Percentiles rank a stretch among this genome's conserved stretches.
Conservation (phyloP, 2,888 invertebrate species). For the Caenorhabditis afra region DNA sequence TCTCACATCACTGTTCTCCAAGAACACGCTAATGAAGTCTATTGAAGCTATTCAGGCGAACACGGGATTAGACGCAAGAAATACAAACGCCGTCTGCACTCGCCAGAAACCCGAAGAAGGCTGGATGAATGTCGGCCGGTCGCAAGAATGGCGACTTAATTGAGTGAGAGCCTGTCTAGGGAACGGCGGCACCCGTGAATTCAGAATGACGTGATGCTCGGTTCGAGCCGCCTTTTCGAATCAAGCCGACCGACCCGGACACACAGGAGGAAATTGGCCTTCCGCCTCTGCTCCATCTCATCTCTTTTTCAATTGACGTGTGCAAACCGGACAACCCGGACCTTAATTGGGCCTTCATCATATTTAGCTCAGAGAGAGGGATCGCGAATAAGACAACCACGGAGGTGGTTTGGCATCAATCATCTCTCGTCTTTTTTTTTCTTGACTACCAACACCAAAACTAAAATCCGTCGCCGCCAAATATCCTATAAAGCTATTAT, state of each 20-base stretch:
- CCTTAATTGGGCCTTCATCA: constrained; percentile 19
- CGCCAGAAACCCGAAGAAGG: neutral
- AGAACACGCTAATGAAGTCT: constrained; percentile 9
- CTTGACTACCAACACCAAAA: too few relatives aligned
- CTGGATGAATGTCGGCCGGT: too few relatives aligned
- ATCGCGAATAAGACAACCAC: neutral
- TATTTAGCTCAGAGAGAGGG: too few relatives aligned
- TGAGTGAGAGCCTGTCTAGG: constrained; percentile 17
- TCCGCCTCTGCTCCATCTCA: neutral
- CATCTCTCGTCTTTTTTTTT: neutral
- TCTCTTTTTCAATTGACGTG: neutral
- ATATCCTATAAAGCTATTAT: too few relatives aligned
- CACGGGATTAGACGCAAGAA: constrained; percentile 3
- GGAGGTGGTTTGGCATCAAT: constrained; percentile 13
- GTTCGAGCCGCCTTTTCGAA: constrained; percentile 6
- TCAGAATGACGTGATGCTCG: constrained; percentile 26
- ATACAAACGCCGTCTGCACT: constrained; percentile 32
- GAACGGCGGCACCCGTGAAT: too few relatives aligned
- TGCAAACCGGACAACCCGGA: constrained; percentile 6
- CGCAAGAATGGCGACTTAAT: neutral
- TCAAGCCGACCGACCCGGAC: constrained; percentile 1
- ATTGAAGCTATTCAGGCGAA: constrained; percentile 27
- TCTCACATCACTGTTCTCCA: constrained; percentile 9
- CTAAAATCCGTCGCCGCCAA: too few relatives aligned
- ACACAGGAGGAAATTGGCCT: constrained; percentile 6